Percentiles rank a stretch among this genome's conserved stretches.
Conservation (phyloP, 2,888 invertebrate species). For the Agonopterix subpropinquella region DNA sequence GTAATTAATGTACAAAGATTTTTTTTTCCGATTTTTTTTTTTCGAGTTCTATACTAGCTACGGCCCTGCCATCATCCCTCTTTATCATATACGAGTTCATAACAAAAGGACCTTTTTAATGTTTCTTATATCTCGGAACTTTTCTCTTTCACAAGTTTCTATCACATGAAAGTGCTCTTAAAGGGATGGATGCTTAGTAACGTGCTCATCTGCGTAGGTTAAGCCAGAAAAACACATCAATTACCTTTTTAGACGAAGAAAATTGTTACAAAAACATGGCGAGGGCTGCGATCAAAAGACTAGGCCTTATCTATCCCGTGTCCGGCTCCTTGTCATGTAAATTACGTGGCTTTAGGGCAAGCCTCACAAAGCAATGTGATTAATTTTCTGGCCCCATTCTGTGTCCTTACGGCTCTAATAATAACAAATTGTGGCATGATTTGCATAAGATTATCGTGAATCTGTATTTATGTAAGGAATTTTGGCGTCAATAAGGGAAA, state of each 20-base stretch:
- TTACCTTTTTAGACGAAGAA: not conserved
- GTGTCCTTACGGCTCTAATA: conserved; percentile 10
- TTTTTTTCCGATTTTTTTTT: too few relatives aligned
- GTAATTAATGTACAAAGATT: too few relatives aligned
- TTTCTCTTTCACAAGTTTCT: too few relatives aligned
- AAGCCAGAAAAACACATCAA: conserved; percentile 1
- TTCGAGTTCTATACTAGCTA: too few relatives aligned
- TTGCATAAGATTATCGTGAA: conserved; percentile 17
- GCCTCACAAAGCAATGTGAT: conserved; percentile 21
- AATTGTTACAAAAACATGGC: not conserved
- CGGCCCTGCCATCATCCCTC: conserved; percentile 6
- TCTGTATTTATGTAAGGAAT: conserved; percentile 4
- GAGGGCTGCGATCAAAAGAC: not conserved
- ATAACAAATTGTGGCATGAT: conserved; percentile 16
- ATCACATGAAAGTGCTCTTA: too few relatives aligned
- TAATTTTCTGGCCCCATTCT: conserved; percentile 12
- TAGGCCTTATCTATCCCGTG: conserved; percentile 17
- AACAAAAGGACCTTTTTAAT: conserved; percentile 9
- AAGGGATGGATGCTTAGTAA: not conserved
- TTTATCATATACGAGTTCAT: conserved; percentile 1
- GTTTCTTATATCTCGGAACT: not conserved
- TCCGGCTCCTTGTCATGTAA: conserved; percentile 27
- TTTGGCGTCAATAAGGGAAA: not conserved
- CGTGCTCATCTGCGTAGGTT: conserved; percentile 1
- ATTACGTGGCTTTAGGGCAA: conserved; percentile 17